phyloP scores from a whole-genome alignment of 53 echinoderm and acorn worm species.

The Echinarachnius parma region DNA sequence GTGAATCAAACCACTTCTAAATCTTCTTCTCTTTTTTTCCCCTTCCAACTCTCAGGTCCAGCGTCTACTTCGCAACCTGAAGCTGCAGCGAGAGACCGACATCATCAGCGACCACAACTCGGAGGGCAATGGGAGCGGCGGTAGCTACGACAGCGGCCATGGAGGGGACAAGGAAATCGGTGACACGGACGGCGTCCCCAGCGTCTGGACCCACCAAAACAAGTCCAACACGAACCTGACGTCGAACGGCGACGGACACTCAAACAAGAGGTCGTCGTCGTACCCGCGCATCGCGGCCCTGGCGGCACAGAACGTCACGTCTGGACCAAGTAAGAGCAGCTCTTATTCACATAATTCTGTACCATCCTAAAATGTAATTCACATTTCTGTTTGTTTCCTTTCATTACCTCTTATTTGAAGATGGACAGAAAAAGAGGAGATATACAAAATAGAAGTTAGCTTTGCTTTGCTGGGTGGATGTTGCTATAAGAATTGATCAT shows the following conservation, averaged over 20 bases:
- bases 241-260: conserved; percentile 6
- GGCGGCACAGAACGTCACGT: conserved; percentile 35
- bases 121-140: conserved; percentile 54
- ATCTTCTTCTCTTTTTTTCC: background rate
- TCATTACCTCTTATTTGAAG: too few species aligned
- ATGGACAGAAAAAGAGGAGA: too few species aligned
- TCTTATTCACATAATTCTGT: too few species aligned
- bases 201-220: conserved; percentile 23
- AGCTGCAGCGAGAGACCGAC: conserved; percentile 45
- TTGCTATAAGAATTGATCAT: too few species aligned
- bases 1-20: too few species aligned
- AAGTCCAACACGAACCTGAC: conserved; percentile 4
- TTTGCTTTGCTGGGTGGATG: too few species aligned
- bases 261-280: conserved; percentile 47
- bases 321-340: conserved; percentile 16
- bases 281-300: conserved; percentile 51
- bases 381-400: too few species aligned
- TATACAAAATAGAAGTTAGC: too few species aligned
- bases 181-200: conserved; percentile 17
- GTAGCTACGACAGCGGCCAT: conserved; percentile 97
- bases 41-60: background rate
- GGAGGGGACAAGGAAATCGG: conserved; percentile 71
- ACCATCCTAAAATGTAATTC: too few species aligned
- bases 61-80: conserved; percentile 11
- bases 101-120: conserved; percentile 81